Evolutionary conservation across 2,113 vertebrate genomes (phyloP), one percentile per base, ranked within the genome.

Genomic region (Coreoperca whiteheadi): DNA sequence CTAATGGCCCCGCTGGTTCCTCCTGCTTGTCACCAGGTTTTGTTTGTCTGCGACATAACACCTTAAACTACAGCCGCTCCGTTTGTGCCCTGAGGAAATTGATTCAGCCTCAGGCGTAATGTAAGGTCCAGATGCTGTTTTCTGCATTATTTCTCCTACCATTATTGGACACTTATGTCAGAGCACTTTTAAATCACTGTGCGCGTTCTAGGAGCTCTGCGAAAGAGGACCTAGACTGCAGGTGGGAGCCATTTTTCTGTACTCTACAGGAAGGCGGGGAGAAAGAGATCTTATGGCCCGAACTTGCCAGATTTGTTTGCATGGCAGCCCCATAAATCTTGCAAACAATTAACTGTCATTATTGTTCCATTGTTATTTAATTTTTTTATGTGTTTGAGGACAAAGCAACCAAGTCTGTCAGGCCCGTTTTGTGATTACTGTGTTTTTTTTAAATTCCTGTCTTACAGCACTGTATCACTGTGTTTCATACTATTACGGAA

Each of bases 1-100:
- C 48, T 85, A 88, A 89, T 85, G 74, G 82, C 66, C 63, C 85
- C 8, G 41, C 25, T 8, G 73, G 79, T 87, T 89, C 83, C 82
- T 81, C 81, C 41, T 14, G 74, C 73, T 76, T 84, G 87, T 93
- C 93, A 91, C 84, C 89, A 89, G 84, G 77, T 90, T 91, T 93
- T 92, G 87, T 91, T 86, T 76, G 74, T 25, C 21, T 34, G 73
- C 48, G 28, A 74, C 66, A 25, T 50, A 83, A 86, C 81, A 83
- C 83, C 63, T 87, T 51, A 43, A 73, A 80, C 61, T 30, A 20
- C 79, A 25, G 89, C 77, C 60, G 73, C 74, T 85, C n/a, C 43
- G 59, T 66, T 71, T 30, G 81, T 65, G 57, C 77, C 72, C 74
- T 4, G 65, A 88, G 84, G 92, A 90, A 90, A 88, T 81, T 43